Percentiles rank a stretch among this genome's conserved stretches.
Conservation (phyloP, 2,797 vertebrate species). For the Ficedula albicollis region DNA sequence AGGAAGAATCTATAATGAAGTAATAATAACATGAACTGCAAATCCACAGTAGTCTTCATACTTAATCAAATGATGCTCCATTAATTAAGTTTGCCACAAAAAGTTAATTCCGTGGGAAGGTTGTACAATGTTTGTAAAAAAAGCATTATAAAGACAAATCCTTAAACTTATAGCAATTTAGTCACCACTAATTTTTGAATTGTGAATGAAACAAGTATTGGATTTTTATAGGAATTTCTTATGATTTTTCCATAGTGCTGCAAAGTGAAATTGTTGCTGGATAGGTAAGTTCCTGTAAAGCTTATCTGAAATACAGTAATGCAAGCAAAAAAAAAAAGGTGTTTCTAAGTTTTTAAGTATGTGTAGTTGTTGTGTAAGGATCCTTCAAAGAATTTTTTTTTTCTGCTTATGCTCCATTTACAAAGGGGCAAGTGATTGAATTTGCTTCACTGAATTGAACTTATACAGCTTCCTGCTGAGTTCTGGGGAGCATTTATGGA, state of each 20-base stretch:
- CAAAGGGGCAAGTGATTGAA: constrained; percentile 71
- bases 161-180: not conserved
- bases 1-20: constrained; percentile 36
- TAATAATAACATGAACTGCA: constrained; percentile 40
- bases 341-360: not conserved
- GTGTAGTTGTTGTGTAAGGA: not conserved
- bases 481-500: constrained; percentile 65
- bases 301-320: not conserved
- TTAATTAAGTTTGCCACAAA: constrained; percentile 58
- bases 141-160: not conserved
- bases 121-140: not conserved
- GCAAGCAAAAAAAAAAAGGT: not conserved
- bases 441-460: constrained; percentile 73
- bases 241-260: not conserved
- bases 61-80: constrained; percentile 40
- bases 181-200: not conserved
- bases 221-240: not conserved
- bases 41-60: constrained; percentile 34
- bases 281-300: not conserved
- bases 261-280: not conserved
- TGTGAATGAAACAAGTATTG: not conserved
- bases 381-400: not conserved
- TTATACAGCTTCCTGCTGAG: constrained; percentile 69
- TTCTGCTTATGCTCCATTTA: constrained; percentile 50
- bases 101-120: constrained; percentile 22